Evolutionary conservation across 2,797 vertebrate genomes (phyloP).

Genomic region (Sebastes kiyomatsui): DNA sequence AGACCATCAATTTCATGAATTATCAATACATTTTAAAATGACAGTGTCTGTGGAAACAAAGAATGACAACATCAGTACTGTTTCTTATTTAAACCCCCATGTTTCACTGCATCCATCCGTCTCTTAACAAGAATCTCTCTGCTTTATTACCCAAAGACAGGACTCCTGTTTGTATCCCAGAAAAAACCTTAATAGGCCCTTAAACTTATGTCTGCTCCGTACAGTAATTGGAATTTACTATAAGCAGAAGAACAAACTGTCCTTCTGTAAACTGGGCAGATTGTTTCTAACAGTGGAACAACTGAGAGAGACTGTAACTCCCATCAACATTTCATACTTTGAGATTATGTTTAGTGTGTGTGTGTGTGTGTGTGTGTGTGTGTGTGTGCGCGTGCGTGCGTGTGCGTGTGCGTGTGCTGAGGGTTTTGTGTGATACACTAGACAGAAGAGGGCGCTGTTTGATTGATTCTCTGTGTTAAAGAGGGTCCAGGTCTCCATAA

Average conservation of each 20-base stretch:
- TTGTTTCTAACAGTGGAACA: not conserved
- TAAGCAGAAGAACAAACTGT: not conserved
- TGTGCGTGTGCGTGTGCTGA: not conserved
- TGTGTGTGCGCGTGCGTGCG: not conserved
- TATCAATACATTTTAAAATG: not conserved
- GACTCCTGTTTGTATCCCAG: not conserved
- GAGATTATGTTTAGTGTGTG: not conserved
- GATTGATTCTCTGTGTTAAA: not conserved
- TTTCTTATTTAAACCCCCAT: not conserved
- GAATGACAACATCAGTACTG: not conserved
- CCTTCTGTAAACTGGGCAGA: not conserved
- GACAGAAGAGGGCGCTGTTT: conserved; percentile 34
- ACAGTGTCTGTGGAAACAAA: not conserved
- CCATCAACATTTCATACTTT: not conserved
- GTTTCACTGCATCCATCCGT: not conserved
- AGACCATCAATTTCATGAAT: not conserved
- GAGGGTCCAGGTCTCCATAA: not conserved
- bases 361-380: not conserved
- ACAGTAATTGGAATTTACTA: not conserved
- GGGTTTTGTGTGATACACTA: not conserved
- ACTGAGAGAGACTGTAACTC: not conserved
- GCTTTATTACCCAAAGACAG: not conserved
- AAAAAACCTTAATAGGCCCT: conserved; percentile 9
- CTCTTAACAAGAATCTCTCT: not conserved
- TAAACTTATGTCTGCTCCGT: not conserved